Evolutionary conservation across 2,888 invertebrate genomes (phyloP), one percentile per base, ranked within the genome.

Genomic region (Nebria brevicollis): DNA sequence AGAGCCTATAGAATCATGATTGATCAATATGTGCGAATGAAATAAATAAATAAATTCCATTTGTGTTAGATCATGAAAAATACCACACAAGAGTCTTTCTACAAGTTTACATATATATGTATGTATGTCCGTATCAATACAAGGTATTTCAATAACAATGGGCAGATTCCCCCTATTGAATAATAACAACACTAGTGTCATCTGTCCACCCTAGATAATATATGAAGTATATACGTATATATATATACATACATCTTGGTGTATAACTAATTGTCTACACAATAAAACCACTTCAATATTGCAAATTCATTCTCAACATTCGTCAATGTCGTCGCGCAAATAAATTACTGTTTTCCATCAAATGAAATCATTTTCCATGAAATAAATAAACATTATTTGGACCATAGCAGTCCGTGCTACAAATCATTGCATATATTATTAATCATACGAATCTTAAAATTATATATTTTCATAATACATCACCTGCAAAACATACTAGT

Each of bases 121-220:
- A 34, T 34, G 5, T 34, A 34, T 34, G 34, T 34, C 2, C 5
- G 5, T 54, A 54, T 8, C 8, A 54, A 54, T 54, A 8, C 54
- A 54, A 54, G 54, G 54, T 54, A 84, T 84, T 84, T 84, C 84
- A 84, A 84, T 84, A 72, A 85, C 84, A 85, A 85, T 84, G 82
- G 83, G 83, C 83, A 83, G 84, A 84, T 83, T 82, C 72, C 73
- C 78, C 72, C 65, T 65, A 41, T 73, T 73, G 73, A 65, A 78
- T 82, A 83, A 83, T 83, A 83, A 82, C 81, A 82, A 78, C 73
- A 73, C 83, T 82, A 85, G 82, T 84, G 84, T 85, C 85, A 84
- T 84, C 84, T 85, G 85, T 83, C 83, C 77, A 78, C 75, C 72
- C 70, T 64, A 76, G 34, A 54, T 54, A 11, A 54, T 54, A 54